Evolutionary conservation across 2,113 vertebrate species (phyloP).

Genomic region (Anas platyrhynchos): DNA sequence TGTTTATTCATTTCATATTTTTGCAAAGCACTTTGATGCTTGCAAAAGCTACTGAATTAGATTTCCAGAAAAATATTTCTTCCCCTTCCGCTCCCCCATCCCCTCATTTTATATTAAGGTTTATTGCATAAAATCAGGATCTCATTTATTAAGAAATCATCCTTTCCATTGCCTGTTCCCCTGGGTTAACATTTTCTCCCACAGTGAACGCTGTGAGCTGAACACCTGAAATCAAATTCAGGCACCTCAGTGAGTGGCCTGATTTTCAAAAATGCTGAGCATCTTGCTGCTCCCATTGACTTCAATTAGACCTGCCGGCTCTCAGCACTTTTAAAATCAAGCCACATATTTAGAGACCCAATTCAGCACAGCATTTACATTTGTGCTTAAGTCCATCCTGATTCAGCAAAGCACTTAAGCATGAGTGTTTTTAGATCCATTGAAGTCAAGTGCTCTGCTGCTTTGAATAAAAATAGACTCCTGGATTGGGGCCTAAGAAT

Average conservation of each 20-base stretch:
- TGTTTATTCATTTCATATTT: constrained; percentile 40
- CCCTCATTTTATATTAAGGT: background rate
- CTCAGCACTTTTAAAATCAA: constrained; percentile 65
- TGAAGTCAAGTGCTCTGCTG: constrained; percentile 62
- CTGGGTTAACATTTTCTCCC: background rate
- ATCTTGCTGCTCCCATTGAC: background rate
- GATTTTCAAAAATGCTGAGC: constrained; percentile 44
- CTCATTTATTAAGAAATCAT: constrained; percentile 16
- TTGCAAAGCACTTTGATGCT: constrained; percentile 10
- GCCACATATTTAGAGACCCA: constrained; percentile 39
- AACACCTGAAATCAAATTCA: constrained; percentile 48
- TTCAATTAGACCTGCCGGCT: constrained; percentile 50
- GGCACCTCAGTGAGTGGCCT: constrained; percentile 38
- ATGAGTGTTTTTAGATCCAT: constrained; percentile 49
- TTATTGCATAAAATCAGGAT: constrained; percentile 13
- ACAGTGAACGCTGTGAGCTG: background rate
- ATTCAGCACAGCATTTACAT: constrained; percentile 57
- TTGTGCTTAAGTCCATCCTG: constrained; percentile 68
- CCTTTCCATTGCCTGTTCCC: background rate
- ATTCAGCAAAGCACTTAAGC: constrained; percentile 70
- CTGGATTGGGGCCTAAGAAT: constrained; percentile 51
- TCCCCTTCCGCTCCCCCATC: background rate
- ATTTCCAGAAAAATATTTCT: background rate
- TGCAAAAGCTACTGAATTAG: background rate
- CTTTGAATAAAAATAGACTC: constrained; percentile 66